Base-by-base conservation (phyloP, 64 coral and sea anemone genomes). In the Stylophora pistillata region DNA sequence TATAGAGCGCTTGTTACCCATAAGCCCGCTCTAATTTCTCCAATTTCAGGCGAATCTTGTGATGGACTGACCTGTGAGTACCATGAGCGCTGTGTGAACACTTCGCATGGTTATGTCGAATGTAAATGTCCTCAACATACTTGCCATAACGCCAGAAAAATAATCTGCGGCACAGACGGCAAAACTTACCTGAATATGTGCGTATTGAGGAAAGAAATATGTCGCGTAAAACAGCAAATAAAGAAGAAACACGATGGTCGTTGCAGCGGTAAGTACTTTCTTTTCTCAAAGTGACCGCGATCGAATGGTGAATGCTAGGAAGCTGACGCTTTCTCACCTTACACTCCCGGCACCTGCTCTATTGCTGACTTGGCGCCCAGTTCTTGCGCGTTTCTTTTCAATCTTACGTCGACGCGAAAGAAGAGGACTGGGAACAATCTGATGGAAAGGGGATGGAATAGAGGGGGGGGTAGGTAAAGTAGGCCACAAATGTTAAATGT, bases 101-200 rank as follows among this genome's bases (percentile, higher is more conserved):
- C 66, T 31, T 20, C 66, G 9, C 18, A 55, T 3, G 70, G 71
- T 2, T 64, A 86, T 56, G 90, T 82, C 23, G 72, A 92, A 32
- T 92, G 90, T 53, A 74, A 63, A 31, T 92, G 90, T 30, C 72
- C 23, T 11, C 6, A 54, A 18, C 86, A 82, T 78, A 20, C 21
- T 6, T 16, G 25, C 9, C 10, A 78, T 12, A 66, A 88, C 25
- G 73, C 25, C 28, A 25, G 21, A 37, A 47, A 28, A 13, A 58
- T 28, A 7, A 53, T 92, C 17, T 92, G 90, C 60, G 90, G 90
- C 0, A 77, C 59, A 2, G 71, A 92, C 59, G 85, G 52, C 59
- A 92, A 92, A 85, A 78, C 81, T 2, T 92, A 92, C 73, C 56
- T 92, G 26, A 92, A 78, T 52, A 66, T 57, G 61, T 92, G 90